phyloP scores from a whole-genome alignment of 2,888 invertebrate species.

The Mythimna ferrago region DNA sequence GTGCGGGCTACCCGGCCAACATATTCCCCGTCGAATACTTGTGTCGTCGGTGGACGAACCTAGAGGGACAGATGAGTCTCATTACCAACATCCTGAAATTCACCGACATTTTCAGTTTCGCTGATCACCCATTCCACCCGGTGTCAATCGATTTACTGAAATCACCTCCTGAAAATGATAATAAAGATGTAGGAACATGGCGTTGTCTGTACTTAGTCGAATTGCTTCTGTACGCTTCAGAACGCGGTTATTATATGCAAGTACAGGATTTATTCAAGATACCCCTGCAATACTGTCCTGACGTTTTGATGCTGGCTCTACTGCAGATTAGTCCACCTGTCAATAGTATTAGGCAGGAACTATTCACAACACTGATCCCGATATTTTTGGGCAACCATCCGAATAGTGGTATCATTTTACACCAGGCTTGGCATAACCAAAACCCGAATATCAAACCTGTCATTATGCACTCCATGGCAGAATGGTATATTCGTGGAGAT shows the following conservation, averaged over 20 bases:
- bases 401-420: constrained; percentile 98
- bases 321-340: constrained; percentile 96
- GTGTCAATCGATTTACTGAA: constrained; percentile 97
- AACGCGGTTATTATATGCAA: constrained; percentile 95
- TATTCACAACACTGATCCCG: constrained; percentile 96
- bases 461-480: constrained; percentile 99
- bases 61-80: constrained; percentile 97
- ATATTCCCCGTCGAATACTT: constrained; percentile 97
- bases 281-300: constrained; percentile 98
- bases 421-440: constrained; percentile 98
- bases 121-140: constrained; percentile 96
- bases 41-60: constrained; percentile 97
- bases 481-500: constrained; percentile 98
- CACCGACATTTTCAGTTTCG: constrained; percentile 98
- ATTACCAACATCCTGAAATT: constrained; percentile 96
- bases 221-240: constrained; percentile 95
- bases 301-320: constrained; percentile 96
- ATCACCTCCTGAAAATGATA: constrained; percentile 98
- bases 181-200: constrained; percentile 98
- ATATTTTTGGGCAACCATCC: constrained; percentile 98
- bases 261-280: constrained; percentile 97
- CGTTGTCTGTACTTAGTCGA: constrained; percentile 98
- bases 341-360: constrained; percentile 95
- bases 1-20: constrained; percentile 93
- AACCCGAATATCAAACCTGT: constrained; percentile 94